These are phyloP conservation scores for Julus scanicus DNA, from an alignment of 2,888 invertebrate species.

Conservation along the genomic window DNA sequence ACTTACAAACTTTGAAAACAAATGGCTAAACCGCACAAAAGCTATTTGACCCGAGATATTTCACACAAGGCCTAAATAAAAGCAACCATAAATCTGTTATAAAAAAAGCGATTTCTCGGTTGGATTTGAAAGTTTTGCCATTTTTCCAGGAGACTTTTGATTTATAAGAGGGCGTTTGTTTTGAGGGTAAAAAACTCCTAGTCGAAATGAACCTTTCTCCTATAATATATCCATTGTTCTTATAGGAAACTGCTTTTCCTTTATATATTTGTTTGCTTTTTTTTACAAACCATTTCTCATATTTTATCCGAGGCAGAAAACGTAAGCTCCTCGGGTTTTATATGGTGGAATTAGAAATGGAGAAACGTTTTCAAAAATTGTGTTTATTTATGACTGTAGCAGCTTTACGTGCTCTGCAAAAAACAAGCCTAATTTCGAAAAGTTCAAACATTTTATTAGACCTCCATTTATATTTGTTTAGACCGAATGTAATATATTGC, in stretches of 20 bases:
- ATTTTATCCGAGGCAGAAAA: conserved; percentile 3
- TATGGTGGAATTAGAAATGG: conserved; percentile 14
- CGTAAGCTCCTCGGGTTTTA: background rate
- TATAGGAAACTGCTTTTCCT: background rate
- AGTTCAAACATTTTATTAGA: conserved; percentile 40
- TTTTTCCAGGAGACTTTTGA: background rate
- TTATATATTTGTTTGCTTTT: background rate
- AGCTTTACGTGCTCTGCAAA: background rate
- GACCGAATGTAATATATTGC: background rate
- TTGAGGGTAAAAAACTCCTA: background rate
- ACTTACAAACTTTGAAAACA: too few relatives aligned
- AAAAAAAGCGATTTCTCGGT: background rate
- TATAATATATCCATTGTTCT: conserved; percentile 26
- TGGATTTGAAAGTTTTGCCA: conserved; percentile 41
- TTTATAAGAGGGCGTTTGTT: background rate
- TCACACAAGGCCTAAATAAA: background rate
- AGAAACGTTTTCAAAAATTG: conserved; percentile 43
- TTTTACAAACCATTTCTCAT: conserved; percentile 18
- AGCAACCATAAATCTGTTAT: background rate
- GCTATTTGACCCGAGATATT: background rate
- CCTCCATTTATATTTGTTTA: conserved; percentile 36
- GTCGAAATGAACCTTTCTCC: background rate
- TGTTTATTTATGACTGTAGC: background rate
- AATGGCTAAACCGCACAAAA: too few relatives aligned
- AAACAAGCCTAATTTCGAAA: conserved; percentile 7